A percentile compares a stretch with the other conserved stretches of the same genome.
phyloP scores from a whole-genome alignment of 2,113 vertebrate species.

The Tapirus terrestris region DNA sequence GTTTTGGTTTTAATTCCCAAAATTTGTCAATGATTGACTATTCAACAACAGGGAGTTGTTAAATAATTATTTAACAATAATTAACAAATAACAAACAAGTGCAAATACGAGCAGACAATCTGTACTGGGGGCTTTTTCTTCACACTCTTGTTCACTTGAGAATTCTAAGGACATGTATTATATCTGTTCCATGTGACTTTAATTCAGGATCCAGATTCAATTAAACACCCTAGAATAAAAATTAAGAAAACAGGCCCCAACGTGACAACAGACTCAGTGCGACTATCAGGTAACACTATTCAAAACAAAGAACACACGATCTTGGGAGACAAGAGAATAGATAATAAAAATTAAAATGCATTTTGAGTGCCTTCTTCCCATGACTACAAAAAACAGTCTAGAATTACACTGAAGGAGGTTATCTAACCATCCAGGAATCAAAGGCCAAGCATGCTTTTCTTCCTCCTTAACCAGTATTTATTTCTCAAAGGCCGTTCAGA shows the following conservation, averaged over 20 bases:
- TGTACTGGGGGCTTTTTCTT: neutral
- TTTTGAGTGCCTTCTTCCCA: neutral
- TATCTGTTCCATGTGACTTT: neutral
- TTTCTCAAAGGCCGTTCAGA: constrained; percentile 17
- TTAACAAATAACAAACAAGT: too few species aligned
- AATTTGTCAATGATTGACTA: neutral
- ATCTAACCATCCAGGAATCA: neutral
- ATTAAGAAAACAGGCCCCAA: neutral
- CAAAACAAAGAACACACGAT: neutral
- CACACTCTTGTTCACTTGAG: neutral
- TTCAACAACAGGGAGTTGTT: neutral
- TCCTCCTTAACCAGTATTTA: neutral
- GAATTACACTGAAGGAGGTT: neutral
- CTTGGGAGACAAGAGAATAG: neutral
- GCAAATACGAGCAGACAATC: neutral
- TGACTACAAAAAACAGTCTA: neutral
- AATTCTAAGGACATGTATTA: neutral
- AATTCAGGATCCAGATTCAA: neutral
- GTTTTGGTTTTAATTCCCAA: neutral
- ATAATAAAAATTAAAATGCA: constrained; percentile 25
- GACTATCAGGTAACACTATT: neutral
- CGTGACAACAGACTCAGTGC: neutral
- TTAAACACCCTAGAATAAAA: neutral
- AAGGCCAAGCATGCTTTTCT: constrained; percentile 2
- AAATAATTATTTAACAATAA: neutral